Evolutionary conservation across 2,888 invertebrate genomes (phyloP).

Genomic region (Meteorus cinctellus): DNA sequence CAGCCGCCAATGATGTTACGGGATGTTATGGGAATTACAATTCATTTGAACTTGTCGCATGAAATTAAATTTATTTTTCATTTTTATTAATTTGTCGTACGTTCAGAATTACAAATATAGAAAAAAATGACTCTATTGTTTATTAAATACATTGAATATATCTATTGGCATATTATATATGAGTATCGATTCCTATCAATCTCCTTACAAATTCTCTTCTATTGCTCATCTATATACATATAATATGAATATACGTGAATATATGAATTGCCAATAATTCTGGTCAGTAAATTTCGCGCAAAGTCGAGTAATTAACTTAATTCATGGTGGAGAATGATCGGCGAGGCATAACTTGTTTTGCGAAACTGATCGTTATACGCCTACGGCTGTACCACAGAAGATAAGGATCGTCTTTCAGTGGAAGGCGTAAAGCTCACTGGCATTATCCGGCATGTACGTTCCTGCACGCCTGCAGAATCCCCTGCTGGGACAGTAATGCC

Average conservation of each 20-base stretch:
- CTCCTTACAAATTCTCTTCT: not conserved
- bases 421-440: slow-evolving; percentile 25
- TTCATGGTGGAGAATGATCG: slow-evolving; percentile 22
- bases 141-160: too few species aligned
- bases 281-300: slow-evolving; percentile 25
- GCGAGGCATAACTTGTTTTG: slow-evolving; percentile 24
- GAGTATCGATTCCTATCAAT: not conserved
- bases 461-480: slow-evolving; percentile 16
- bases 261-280: slow-evolving; percentile 22
- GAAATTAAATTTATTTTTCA: too few species aligned
- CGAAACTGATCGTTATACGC: slow-evolving; percentile 29
- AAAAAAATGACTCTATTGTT: too few species aligned
- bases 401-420: slow-evolving; percentile 31
- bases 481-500: slow-evolving; percentile 27
- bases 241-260: not conserved
- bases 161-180: too few species aligned
- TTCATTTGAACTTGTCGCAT: too few species aligned
- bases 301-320: slow-evolving; percentile 36
- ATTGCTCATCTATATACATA: not conserved
- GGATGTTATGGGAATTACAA: too few species aligned
- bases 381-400: slow-evolving; percentile 19
- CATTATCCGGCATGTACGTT: slow-evolving; percentile 19
- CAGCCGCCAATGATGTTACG: too few species aligned
- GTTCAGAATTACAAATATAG: too few species aligned
- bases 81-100: too few species aligned